Base-by-base conservation (phyloP, 92 coral and sea anemone species). In the Pocillopora grandis region DNA sequence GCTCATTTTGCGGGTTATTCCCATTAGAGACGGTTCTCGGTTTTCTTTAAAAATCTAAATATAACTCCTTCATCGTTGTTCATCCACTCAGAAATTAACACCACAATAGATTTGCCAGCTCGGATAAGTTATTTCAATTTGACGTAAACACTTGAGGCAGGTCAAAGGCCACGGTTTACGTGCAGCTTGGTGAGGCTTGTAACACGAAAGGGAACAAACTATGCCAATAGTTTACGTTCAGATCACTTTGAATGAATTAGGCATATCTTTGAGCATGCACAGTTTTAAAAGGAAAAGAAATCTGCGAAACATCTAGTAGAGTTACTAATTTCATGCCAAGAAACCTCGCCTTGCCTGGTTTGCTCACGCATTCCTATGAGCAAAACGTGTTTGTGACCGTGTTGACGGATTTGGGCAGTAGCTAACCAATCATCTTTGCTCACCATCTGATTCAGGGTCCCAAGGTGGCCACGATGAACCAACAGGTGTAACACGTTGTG, bases 61-160 rank as follows among this genome's bases (percentile, higher is more conserved):
- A 69, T 69, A 69, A 52, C 74, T 35, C 52, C 8, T 69, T 33
- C 1, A 14, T 27, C 74, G 20, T 52, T 35, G 9, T 33, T 69
- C 74, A 36, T 69, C 10, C 33, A 4, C 74, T 69, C 14, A 52
- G 42, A 69, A 69, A 69, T 69, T 20, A 33, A 69, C 74, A 69
- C 74, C 74, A 12, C 74, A 69, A 35, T 3, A 35, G 74, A 68
- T 4, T 8, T 17, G 27, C 12, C 8, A 69, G 21, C 56, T 69
- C 42, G 52, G 19, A n/a, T 15, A 42, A 42, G 21, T 15, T 66
- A 48, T 16, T 69, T 68, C 15, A 19, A 68, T 68, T 13, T 19
- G 72, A 10, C 52, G 42, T 69, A 69, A 69, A 69, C 74, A 69
- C 74, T 69, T 69, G 74, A 69, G 55, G 18, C 74, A 69, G 55